These are phyloP conservation scores for Cryptoleucopteryx plumbea DNA, from an alignment of 2,113 vertebrate genomes.

Conservation along the genomic window DNA sequence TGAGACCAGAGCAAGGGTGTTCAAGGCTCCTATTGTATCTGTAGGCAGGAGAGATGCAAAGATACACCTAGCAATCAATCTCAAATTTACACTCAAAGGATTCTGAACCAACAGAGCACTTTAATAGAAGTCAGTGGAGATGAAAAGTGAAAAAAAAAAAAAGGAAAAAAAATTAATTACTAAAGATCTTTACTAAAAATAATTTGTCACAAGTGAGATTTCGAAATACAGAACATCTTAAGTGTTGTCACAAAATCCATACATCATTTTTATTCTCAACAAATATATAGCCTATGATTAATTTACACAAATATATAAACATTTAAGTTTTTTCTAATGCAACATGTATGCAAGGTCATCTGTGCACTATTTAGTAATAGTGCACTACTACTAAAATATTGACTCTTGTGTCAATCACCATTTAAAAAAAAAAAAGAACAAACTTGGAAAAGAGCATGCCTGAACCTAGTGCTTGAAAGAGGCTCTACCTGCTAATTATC, in stretches of 20 bases:
- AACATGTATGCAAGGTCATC: neutral
- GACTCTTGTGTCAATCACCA: neutral
- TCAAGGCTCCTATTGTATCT: neutral
- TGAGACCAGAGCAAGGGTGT: neutral
- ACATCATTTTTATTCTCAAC: neutral
- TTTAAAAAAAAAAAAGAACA: neutral
- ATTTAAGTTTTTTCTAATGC: neutral
- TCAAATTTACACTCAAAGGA: neutral
- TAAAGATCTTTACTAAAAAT: neutral
- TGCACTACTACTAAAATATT: neutral
- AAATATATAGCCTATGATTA: neutral
- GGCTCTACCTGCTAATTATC: neutral
- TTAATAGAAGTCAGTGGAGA: neutral
- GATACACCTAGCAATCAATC: rapidly evolving
- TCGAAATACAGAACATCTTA: neutral
- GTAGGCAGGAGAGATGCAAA: neutral
- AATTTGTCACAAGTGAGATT: neutral
- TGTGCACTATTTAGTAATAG: neutral
- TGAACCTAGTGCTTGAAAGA: neutral
- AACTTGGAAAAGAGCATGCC: neutral
- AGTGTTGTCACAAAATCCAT: neutral
- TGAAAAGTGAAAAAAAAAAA: neutral
- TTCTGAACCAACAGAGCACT: neutral
- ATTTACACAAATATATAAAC: neutral
- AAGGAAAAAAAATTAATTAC: rapidly evolving